Percentiles rank a stretch among this genome's conserved stretches.
Evolutionary conservation across 2,888 invertebrate species (phyloP).

Genomic region (Cyclophora albipunctata): DNA sequence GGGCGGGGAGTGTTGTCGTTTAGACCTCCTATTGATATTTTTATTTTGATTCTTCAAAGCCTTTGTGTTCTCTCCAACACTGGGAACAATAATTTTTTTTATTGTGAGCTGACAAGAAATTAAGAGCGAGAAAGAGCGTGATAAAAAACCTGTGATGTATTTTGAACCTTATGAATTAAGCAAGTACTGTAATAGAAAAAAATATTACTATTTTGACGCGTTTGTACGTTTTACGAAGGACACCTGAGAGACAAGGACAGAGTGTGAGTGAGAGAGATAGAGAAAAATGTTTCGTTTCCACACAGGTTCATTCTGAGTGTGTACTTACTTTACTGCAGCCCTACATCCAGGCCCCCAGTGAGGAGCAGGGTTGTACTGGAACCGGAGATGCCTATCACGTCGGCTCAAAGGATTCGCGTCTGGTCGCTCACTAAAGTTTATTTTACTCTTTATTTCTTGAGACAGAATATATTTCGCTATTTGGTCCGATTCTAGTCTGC

Average conservation of each 20-base stretch:
- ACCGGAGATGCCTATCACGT: constrained; percentile 82
- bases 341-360: constrained; percentile 95
- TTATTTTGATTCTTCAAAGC: constrained; percentile 81
- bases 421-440: constrained; percentile 70
- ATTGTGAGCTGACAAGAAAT: too few relatives aligned
- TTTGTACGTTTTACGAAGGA: too few relatives aligned
- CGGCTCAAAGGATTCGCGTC: constrained; percentile 89
- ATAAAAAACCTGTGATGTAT: too few relatives aligned
- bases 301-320: too few relatives aligned
- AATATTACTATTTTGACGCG: too few relatives aligned
- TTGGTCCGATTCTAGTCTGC: constrained; percentile 57
- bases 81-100: constrained; percentile 26
- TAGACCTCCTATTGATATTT: constrained; percentile 53
- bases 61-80: constrained; percentile 77
- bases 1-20: constrained; percentile 42
- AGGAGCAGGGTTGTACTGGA: constrained; percentile 89
- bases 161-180: too few relatives aligned
- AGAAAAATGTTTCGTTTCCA: too few relatives aligned
- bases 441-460: constrained; percentile 55
- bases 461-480: constrained; percentile 74
- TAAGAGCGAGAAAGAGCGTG: too few relatives aligned
- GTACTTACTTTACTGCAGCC: constrained; percentile 82
- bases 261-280: too few relatives aligned
- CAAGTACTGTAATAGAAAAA: too few relatives aligned
- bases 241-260: too few relatives aligned